Base-by-base conservation (phyloP, 2,113 vertebrate species). In the Ictalurus punctatus region DNA sequence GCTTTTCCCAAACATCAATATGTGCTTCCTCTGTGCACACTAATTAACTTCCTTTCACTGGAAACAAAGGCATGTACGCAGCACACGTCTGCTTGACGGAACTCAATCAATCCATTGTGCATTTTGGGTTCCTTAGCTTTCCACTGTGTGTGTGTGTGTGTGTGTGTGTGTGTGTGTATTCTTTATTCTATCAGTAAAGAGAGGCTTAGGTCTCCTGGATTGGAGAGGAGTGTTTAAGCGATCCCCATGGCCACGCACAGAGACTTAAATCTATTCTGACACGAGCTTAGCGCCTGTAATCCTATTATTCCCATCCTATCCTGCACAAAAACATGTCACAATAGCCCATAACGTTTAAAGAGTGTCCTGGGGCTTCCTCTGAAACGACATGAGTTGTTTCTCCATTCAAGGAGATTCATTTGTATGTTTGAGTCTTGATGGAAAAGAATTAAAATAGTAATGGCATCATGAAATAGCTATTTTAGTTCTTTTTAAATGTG, bases 261-360 rank as follows among this genome's bases (percentile, higher is more conserved):
- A 90, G 92, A 93, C 94, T 92, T 92, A 94, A 94, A 94, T 95
- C 93, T 93, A 92, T 95, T 95, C 93, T 93, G 94, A 94, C 92
- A 93, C 90, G 71, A 90, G 93, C 90, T 95, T 94, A 95, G 89
- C 65, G 87, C 84, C 83, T 94, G 93, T 95, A 95, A 95, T 94
- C 94, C 93, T 93, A 94, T 95, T 94, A 94, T 94, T 93, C 89
- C 92, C 94, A 93, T 94, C 93, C 92, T 93, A 93, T 94, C 93
- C 90, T 79, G 88, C 87, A 89, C 90, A 89, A 86, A 91, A 92
- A 93, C 92, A 93, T 69, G 92, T 88, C 92, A 92, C 92, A 92
- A 91, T 89, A 89, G 86, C 71, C 78, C 88, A 92, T 83, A 52
- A 87, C 78, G 92, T 88, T 84, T 54, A 88, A 89, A 71, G 81